Conservation (phyloP, 92 coral and sea anemone genomes). For the Epizoanthus illoricatus region DNA sequence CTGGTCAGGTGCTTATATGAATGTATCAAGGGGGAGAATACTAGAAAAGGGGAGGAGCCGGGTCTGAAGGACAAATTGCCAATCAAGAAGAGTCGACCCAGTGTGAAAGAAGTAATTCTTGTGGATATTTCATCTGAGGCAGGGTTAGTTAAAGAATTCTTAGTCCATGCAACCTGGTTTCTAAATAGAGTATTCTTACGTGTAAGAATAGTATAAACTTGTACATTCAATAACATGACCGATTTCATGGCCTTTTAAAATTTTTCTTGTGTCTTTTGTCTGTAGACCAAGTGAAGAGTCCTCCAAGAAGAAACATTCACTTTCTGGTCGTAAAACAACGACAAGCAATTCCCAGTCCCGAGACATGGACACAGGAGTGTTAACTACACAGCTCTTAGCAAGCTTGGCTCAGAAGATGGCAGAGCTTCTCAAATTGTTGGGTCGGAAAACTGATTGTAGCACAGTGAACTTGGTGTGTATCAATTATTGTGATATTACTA, state of each 20-base stretch:
- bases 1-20: conserved; percentile 64
- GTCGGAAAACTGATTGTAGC: neutral
- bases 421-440: conserved; percentile 9
- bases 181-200: too few relatives aligned
- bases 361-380: neutral
- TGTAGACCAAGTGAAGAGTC: conserved; percentile 21
- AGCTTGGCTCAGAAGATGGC: conserved; percentile 20
- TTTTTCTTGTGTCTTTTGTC: neutral
- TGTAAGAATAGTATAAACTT: neutral
- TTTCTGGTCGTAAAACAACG: neutral
- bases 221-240: neutral
- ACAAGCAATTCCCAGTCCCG: neutral
- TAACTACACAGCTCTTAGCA: neutral
- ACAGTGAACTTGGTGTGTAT: conserved; percentile 12
- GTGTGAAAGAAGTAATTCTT: conserved; percentile 20
- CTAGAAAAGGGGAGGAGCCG: conserved; percentile 26
- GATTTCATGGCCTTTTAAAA: neutral
- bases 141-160: conserved; percentile 18
- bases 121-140: neutral
- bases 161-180: neutral
- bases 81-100: conserved; percentile 12
- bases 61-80: conserved; percentile 37
- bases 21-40: conserved; percentile 44
- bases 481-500: too few relatives aligned
- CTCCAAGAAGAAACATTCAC: conserved; percentile 9